Percentiles rank a stretch among this genome's conserved stretches.
Conservation (phyloP, 2,113 vertebrate species). For the Irena cyanogastra region DNA sequence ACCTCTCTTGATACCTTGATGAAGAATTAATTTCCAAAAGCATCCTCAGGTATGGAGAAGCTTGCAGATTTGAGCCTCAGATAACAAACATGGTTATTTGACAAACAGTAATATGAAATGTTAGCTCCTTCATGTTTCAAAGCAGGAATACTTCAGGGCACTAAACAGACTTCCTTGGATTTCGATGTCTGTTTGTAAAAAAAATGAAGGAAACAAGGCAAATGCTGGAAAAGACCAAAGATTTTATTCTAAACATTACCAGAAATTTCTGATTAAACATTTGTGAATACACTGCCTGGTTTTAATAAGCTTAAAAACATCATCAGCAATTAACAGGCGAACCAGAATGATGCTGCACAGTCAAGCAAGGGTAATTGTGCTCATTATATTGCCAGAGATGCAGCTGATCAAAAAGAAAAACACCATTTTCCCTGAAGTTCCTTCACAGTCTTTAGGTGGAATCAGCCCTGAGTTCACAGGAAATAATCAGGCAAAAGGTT, state of each 20-base stretch:
- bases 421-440: neutral
- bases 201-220: neutral
- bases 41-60: neutral
- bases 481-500: neutral
- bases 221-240: neutral
- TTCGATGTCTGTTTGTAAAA: neutral
- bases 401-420: constrained; percentile 45
- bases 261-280: constrained; percentile 1
- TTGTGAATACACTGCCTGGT: neutral
- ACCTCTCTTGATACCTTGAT: neutral
- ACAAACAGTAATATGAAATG: neutral
- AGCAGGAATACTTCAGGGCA: neutral
- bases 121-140: neutral
- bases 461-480: neutral
- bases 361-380: neutral
- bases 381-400: constrained; percentile 44
- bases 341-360: neutral
- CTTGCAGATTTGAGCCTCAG: neutral
- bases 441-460: constrained; percentile 14
- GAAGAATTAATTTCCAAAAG: neutral
- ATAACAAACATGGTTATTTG: neutral
- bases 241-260: neutral
- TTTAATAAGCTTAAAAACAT: constrained; percentile 50
- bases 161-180: neutral
- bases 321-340: constrained; percentile 31